Conservation (phyloP, 1,140 invertebrate species). For the Drosophila simulans region DNA sequence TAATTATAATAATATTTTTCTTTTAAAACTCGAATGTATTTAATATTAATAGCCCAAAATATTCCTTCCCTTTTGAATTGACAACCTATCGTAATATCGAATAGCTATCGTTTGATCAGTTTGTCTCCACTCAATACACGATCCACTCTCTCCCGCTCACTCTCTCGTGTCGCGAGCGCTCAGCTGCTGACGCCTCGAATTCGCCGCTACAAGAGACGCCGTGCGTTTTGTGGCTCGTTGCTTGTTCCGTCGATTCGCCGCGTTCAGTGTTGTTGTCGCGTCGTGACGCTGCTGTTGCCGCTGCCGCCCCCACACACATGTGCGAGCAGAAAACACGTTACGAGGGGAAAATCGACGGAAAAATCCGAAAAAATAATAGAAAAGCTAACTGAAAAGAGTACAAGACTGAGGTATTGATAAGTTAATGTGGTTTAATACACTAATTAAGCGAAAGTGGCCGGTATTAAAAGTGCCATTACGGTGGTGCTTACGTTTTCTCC, state of each 20-base stretch:
- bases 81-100: conserved; percentile 1
- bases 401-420: conserved; percentile 21
- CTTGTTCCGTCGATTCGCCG: conserved; percentile 40
- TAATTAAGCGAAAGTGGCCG: neutral
- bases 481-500: conserved; percentile 22
- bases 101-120: conserved; percentile 5
- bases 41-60: neutral
- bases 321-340: conserved; percentile 35
- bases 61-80: neutral
- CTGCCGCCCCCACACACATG: conserved; percentile 37
- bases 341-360: conserved; percentile 6
- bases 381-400: conserved; percentile 9
- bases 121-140: neutral
- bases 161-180: conserved; percentile 17
- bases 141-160: neutral
- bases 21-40: no score
- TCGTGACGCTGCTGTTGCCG: conserved; percentile 59
- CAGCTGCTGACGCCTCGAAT: conserved; percentile 54
- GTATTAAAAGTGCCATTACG: conserved; percentile 5
- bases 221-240: conserved; percentile 5
- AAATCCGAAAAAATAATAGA: neutral
- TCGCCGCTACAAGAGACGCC: conserved; percentile 37
- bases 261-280: conserved; percentile 52
- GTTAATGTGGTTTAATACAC: neutral
- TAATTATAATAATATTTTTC: no score